Percentiles rank a stretch among this genome's conserved stretches.
Evolutionary conservation across 2,888 invertebrate species (phyloP).

Genomic region (Drosophila mimetica): DNA sequence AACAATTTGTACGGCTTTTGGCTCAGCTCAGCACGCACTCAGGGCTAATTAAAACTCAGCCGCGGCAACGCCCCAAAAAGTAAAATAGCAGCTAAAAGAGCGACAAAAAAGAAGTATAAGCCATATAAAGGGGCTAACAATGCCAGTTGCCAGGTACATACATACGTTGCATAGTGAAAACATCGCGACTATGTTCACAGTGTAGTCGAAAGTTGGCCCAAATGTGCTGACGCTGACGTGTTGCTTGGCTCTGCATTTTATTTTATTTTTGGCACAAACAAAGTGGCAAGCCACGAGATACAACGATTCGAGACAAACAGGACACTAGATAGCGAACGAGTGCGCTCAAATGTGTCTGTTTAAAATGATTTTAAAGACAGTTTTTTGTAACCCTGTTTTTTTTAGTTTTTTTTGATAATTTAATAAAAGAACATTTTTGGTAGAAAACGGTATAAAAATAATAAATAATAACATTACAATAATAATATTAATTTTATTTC

Average conservation of each 20-base stretch:
- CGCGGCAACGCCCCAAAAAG: slow-evolving; percentile 59
- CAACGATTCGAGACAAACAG: slow-evolving; percentile 17
- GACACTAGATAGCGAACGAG: slow-evolving; percentile 7
- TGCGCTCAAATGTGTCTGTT: slow-evolving; percentile 7
- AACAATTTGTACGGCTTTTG: slow-evolving; percentile 75
- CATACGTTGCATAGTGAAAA: background rate
- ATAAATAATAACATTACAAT: no score
- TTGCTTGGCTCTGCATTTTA: slow-evolving; percentile 45
- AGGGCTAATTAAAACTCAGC: slow-evolving; percentile 74
- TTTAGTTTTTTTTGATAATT: no score
- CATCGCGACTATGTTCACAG: slow-evolving; percentile 11
- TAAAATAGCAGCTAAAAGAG: slow-evolving; percentile 22
- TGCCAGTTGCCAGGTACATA: slow-evolving; percentile 37
- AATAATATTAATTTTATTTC: no score
- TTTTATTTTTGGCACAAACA: slow-evolving; percentile 47
- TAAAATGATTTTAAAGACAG: background rate
- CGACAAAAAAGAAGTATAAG: slow-evolving; percentile 7
- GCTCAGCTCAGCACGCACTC: slow-evolving; percentile 64
- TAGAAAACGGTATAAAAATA: no score
- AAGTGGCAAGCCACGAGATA: slow-evolving; percentile 35
- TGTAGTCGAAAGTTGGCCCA: slow-evolving; percentile 47
- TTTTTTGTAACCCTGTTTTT: no score
- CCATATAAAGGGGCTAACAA: slow-evolving; percentile 23
- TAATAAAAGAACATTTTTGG: no score
- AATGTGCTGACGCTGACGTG: slow-evolving; percentile 67